phyloP scores from a whole-genome alignment of 1,140 invertebrate genomes.

The Wasmannia auropunctata region DNA sequence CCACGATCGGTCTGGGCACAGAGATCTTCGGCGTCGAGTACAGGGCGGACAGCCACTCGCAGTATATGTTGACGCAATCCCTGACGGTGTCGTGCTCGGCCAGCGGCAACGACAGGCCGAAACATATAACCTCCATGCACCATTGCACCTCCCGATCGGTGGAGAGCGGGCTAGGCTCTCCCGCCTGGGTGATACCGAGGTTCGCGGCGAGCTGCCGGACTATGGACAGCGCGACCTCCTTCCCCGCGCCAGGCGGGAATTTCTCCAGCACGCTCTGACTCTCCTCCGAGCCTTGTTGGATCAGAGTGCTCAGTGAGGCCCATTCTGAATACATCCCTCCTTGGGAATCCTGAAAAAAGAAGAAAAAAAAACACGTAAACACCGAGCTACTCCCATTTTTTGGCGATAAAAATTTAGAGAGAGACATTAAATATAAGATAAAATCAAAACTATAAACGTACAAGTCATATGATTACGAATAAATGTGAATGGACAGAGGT shows the following conservation, averaged over 20 bases:
- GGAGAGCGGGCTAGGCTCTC: constrained; percentile 90
- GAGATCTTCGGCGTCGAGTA: constrained; percentile 92
- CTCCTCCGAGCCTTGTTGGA: constrained; percentile 88
- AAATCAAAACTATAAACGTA: not conserved
- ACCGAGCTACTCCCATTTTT: not conserved
- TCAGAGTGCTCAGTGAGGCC: constrained; percentile 90
- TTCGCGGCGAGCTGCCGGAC: constrained; percentile 92
- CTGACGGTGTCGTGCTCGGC: constrained; percentile 96
- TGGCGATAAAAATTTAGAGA: not conserved
- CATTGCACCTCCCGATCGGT: constrained; percentile 95
- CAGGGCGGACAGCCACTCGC: constrained; percentile 97
- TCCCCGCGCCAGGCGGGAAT: constrained; percentile 91
- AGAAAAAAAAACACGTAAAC: not conserved
- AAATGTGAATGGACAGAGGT: not conserved
- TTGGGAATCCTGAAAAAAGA: constrained; percentile 82
- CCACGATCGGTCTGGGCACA: constrained; percentile 94
- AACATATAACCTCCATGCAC: constrained; percentile 97
- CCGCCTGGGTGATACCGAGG: constrained; percentile 91
- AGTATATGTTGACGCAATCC: constrained; percentile 98
- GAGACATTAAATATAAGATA: constrained; percentile 23
- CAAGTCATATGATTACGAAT: not conserved
- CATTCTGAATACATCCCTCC: constrained; percentile 95
- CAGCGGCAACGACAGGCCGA: constrained; percentile 95
- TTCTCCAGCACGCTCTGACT: constrained; percentile 94
- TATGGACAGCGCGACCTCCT: constrained; percentile 93